Conservation (phyloP, 2,113 vertebrate genomes). For the Xyrauchen texanus region DNA sequence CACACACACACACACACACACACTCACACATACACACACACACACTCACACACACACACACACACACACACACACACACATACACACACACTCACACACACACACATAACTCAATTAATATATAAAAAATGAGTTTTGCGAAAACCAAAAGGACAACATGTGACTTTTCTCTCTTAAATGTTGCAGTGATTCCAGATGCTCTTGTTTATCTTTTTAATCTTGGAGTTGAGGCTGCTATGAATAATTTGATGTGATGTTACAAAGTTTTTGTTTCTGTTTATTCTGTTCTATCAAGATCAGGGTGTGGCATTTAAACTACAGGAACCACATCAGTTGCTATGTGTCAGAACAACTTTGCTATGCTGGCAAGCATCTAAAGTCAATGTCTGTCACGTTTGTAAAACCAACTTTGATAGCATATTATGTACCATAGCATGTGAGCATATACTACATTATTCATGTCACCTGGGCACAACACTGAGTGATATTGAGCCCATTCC, state of each 20-base stretch:
- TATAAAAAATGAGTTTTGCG: too few relatives aligned
- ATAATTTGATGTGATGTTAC: not conserved
- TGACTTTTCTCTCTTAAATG: too few relatives aligned
- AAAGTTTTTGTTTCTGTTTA: conserved; percentile 39
- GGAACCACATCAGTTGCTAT: conserved; percentile 23
- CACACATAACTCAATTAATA: too few relatives aligned
- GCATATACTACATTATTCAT: not conserved
- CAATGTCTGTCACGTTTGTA: conserved; percentile 1
- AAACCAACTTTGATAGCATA: not conserved
- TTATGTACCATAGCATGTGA: too few relatives aligned
- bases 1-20: too few relatives aligned
- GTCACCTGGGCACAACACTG: conserved; percentile 74
- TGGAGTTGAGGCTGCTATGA: not conserved
- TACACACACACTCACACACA: too few relatives aligned
- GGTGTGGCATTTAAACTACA: conserved; percentile 22
- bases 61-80: too few relatives aligned
- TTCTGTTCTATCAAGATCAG: conserved; percentile 8
- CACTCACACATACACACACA: too few relatives aligned
- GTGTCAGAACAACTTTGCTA: conserved; percentile 19
- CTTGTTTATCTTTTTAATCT: not conserved
- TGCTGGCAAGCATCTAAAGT: conserved; percentile 17
- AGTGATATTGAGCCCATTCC: conserved; percentile 77
- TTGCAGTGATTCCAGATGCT: not conserved
- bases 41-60: too few relatives aligned
- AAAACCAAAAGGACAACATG: too few relatives aligned